Evolutionary conservation across 2,113 vertebrate genomes (phyloP).

Genomic region (Meles meles): DNA sequence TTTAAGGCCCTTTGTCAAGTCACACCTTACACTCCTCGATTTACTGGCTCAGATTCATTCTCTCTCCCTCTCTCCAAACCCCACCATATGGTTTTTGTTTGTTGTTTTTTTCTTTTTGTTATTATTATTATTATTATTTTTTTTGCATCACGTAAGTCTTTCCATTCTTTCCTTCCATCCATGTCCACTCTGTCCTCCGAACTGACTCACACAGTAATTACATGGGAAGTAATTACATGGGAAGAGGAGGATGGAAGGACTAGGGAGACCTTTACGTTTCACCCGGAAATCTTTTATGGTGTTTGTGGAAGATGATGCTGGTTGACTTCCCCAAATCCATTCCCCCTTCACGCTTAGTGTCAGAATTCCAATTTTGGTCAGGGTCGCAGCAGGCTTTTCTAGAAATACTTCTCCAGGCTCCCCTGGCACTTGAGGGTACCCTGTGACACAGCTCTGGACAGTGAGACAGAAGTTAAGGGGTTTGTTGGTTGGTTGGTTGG

Average conservation of each 20-base stretch:
- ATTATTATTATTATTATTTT: background rate
- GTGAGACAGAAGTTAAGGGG: background rate
- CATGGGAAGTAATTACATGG: background rate
- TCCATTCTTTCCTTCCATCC: background rate
- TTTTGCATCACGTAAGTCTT: background rate
- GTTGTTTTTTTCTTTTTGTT: background rate
- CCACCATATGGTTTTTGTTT: background rate
- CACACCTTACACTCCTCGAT: background rate
- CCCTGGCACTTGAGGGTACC: background rate
- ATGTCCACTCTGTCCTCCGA: background rate
- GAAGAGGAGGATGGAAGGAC: background rate
- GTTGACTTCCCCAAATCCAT: background rate
- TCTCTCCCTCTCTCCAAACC: background rate
- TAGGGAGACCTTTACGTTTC: background rate
- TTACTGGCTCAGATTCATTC: background rate
- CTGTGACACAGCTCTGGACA: background rate
- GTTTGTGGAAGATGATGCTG: background rate
- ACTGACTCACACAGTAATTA: background rate
- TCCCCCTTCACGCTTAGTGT: background rate
- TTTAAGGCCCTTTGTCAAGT: background rate
- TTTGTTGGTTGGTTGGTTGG: too few relatives aligned
- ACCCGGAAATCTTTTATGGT: background rate
- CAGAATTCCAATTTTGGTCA: background rate
- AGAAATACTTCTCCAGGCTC: conserved; percentile 3
- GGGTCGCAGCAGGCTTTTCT: background rate